Percentiles rank a stretch among this genome's conserved stretches.
Conservation (phyloP, 2,888 invertebrate genomes). For the Apodemia mormo region DNA sequence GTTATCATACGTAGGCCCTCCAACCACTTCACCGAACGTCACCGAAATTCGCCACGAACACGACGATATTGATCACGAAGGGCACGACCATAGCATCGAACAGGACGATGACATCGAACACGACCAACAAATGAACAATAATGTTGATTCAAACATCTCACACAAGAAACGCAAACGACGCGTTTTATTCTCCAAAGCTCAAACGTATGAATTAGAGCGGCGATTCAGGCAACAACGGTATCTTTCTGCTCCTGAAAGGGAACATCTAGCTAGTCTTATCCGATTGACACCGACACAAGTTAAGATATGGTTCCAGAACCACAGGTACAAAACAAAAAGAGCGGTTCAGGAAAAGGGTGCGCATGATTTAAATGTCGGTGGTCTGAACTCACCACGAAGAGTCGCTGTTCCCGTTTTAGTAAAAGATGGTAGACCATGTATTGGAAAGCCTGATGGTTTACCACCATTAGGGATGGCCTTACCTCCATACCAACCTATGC, state of each 20-base stretch:
- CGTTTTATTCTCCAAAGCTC: slow-evolving; percentile 98
- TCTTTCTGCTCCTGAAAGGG: slow-evolving; percentile 97
- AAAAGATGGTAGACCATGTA: slow-evolving; percentile 95
- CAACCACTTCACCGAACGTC: slow-evolving; percentile 63
- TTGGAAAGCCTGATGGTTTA: slow-evolving; percentile 81
- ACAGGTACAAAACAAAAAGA: slow-evolving; percentile 99
- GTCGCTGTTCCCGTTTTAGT: slow-evolving; percentile 97
- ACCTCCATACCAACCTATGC: slow-evolving; percentile 75
- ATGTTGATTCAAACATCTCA: slow-evolving; percentile 69
- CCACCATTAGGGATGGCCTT: slow-evolving; percentile 72
- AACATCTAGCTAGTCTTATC: slow-evolving; percentile 97
- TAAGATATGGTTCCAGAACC: slow-evolving; percentile 99
- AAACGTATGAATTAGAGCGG: slow-evolving; percentile 97
- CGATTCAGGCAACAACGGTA: slow-evolving; percentile 98
- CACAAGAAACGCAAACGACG: slow-evolving; percentile 97
- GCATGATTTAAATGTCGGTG: slow-evolving; percentile 85
- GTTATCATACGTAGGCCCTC: slow-evolving; percentile 80
- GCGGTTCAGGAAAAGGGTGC: slow-evolving; percentile 96
- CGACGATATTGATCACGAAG: slow-evolving; percentile 54
- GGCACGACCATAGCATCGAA: slow-evolving; percentile 77
- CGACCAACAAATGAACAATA: slow-evolving; percentile 60
- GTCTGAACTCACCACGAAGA: slow-evolving; percentile 91
- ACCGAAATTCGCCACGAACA: slow-evolving; percentile 57
- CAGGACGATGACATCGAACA: slow-evolving; percentile 82
- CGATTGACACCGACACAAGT: slow-evolving; percentile 98